Percentiles rank a stretch among this genome's conserved stretches.
phyloP scores from a whole-genome alignment of 2,113 vertebrate species.

The Chaetorhynchus papuensis region DNA sequence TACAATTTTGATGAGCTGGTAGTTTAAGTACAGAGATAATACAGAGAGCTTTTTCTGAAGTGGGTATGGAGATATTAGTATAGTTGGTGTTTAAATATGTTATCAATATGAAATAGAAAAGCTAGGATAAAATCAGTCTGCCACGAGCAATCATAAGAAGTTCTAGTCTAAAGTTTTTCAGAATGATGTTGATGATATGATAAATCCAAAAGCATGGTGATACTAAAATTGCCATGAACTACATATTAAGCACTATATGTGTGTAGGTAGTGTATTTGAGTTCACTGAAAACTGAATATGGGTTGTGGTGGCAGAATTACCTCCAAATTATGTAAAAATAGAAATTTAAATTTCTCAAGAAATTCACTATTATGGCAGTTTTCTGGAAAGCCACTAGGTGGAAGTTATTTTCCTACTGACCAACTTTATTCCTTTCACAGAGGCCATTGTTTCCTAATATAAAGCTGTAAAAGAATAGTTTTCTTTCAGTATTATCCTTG shows the following conservation, averaged over 20 bases:
- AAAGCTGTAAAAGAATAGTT: neutral
- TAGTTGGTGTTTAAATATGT: neutral
- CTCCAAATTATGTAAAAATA: neutral
- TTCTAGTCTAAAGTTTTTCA: neutral
- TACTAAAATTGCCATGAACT: neutral
- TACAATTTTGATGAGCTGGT: constrained; percentile 43
- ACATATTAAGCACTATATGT: neutral
- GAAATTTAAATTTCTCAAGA: neutral
- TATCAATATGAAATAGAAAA: constrained; percentile 21
- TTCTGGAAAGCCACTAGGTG: constrained; percentile 59
- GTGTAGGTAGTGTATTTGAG: neutral
- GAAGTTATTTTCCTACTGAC: constrained; percentile 52
- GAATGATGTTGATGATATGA: neutral
- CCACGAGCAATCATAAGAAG: neutral
- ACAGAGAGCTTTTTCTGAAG: constrained; percentile 27
- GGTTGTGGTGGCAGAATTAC: neutral
- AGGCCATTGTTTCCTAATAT: neutral
- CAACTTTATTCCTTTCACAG: neutral
- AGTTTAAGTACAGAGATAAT: constrained; percentile 38
- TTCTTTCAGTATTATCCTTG: neutral
- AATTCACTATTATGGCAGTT: constrained; percentile 5
- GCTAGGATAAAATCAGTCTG: neutral
- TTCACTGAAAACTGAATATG: neutral
- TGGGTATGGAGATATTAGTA: constrained; percentile 4
- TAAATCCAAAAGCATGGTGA: neutral